These are phyloP conservation scores for Chondrilla cf. caribensis DNA, from an alignment of 37 sponge, comb jelly and placozoan species.

Conservation along the genomic window DNA sequence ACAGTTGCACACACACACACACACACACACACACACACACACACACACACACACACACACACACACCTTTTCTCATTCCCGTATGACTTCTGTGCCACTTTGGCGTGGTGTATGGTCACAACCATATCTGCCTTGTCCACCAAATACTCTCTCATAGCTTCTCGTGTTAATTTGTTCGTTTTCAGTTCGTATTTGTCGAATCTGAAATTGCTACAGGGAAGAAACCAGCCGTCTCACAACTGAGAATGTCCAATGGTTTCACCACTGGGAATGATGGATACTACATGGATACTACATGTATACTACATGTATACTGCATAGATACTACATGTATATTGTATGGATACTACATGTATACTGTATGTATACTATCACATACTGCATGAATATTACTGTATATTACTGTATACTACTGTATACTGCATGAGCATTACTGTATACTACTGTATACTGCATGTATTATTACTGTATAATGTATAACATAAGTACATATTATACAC, in stretches of 20 bases:
- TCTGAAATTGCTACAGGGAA: not conserved
- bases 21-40: constrained; percentile 3
- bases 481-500: too few species aligned
- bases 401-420: too few species aligned
- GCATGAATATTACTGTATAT: too few species aligned
- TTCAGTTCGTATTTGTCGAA: constrained; percentile 62
- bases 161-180: constrained; percentile 58
- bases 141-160: constrained; percentile 79
- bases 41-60: not conserved
- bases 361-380: too few species aligned
- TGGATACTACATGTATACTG: too few species aligned
- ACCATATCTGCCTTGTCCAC: constrained; percentile 54
- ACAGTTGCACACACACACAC: not conserved
- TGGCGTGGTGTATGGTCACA: constrained; percentile 85
- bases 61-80: constrained; percentile 88
- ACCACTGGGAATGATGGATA: not conserved
- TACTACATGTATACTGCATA: too few species aligned
- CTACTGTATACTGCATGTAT: not conserved
- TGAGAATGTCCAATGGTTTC: not conserved
- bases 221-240: not conserved
- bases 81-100: constrained; percentile 97
- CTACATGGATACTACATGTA: not conserved
- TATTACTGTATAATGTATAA: too few species aligned
- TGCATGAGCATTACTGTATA: too few species aligned
- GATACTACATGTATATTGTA: too few species aligned